Conservation (phyloP, 1,140 invertebrate species). For the Aleiodes sp. region DNA sequence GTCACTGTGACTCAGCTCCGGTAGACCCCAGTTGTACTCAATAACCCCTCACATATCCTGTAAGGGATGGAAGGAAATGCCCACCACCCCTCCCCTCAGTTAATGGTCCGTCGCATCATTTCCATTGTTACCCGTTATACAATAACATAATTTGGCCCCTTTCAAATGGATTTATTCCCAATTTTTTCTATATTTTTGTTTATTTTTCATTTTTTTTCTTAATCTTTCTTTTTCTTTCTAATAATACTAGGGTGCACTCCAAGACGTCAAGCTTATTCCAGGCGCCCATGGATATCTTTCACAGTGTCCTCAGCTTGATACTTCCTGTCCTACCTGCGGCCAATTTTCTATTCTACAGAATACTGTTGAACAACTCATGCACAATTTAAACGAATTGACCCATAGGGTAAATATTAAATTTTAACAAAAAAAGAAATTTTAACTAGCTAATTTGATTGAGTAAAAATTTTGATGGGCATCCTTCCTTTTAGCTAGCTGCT, state of each 20-base stretch:
- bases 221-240: constrained; percentile 22
- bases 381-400: constrained; percentile 70
- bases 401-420: constrained; percentile 69
- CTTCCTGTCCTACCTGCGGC: constrained; percentile 89
- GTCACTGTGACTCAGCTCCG: constrained; percentile 1
- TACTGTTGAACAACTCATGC: constrained; percentile 72
- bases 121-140: not conserved
- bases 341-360: constrained; percentile 85
- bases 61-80: not conserved
- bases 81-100: too few relatives aligned
- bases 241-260: constrained; percentile 79
- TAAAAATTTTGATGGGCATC: constrained; percentile 42
- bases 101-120: not conserved
- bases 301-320: constrained; percentile 86
- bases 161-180: not conserved
- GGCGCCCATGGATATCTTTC: constrained; percentile 86
- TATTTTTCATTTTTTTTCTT: too few relatives aligned
- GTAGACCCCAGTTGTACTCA: not conserved
- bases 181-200: not conserved
- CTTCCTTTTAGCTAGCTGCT: constrained; percentile 76
- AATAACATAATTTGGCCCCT: not conserved
- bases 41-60: not conserved
- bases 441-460: not conserved
- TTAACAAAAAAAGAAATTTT: too few relatives aligned
- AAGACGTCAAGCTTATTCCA: constrained; percentile 85